These are phyloP conservation scores for Aphelenchoides fujianensis DNA, from an alignment of 1,140 invertebrate genomes.

Conservation along the genomic window DNA sequence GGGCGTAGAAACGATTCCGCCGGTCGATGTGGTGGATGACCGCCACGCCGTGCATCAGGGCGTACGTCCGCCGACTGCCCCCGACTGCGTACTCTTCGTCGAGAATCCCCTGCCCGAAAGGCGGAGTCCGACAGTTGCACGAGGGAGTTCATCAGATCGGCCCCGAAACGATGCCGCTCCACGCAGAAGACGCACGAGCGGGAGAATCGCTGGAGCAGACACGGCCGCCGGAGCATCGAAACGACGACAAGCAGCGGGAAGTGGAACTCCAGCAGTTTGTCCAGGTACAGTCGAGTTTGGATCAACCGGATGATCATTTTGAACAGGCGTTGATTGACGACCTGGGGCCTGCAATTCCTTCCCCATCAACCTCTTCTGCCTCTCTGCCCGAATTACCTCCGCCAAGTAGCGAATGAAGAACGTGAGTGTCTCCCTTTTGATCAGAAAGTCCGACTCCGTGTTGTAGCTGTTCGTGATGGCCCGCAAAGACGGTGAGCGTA, in stretches of 20 bases:
- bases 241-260: neutral
- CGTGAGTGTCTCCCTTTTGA: neutral
- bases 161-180: neutral
- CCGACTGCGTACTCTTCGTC: neutral
- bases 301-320: neutral
- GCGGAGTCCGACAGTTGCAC: neutral
- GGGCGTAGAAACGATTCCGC: neutral
- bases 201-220: neutral
- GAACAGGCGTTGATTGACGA: neutral
- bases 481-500: neutral
- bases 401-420: constrained; percentile 9
- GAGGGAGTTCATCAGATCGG: neutral
- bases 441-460: constrained; percentile 2
- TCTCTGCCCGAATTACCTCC: too few relatives aligned
- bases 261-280: constrained; percentile 7
- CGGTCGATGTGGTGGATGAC: neutral
- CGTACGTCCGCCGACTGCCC: neutral
- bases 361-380: too few relatives aligned
- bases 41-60: constrained; percentile 5
- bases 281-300: neutral
- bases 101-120: constrained; percentile 13
- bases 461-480: neutral
- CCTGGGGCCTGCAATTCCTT: too few relatives aligned
- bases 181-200: neutral
- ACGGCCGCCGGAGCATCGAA: constrained; percentile 1